A percentile compares a stretch with the other conserved stretches of the same genome.
These are phyloP conservation scores for Hippasteria phrygiana DNA, from an alignment of 53 echinoderm and acorn worm species.

Conservation along the genomic window DNA sequence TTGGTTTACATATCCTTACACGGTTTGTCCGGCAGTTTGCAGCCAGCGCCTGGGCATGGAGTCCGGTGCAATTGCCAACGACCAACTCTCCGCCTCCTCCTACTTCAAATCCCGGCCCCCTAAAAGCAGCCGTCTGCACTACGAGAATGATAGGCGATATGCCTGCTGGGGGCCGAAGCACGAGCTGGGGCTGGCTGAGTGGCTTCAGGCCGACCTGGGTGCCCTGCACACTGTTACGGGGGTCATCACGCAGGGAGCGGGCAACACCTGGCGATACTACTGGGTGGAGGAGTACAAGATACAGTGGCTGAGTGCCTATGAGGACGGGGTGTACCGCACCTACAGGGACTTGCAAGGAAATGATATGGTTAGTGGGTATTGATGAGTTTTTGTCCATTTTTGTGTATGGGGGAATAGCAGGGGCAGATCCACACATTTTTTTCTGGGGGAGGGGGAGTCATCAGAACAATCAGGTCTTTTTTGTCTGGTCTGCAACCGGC, in stretches of 20 bases:
- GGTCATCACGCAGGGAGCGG: constrained; percentile 84
- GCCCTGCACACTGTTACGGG: constrained; percentile 78
- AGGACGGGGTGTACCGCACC: constrained; percentile 43
- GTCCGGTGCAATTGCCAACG: constrained; percentile 68
- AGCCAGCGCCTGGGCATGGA: constrained; percentile 83
- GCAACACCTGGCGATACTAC: constrained; percentile 41
- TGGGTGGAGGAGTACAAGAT: constrained; percentile 73
- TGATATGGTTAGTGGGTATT: constrained; percentile 62
- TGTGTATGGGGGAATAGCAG: too few species aligned
- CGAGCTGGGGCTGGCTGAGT: constrained; percentile 65
- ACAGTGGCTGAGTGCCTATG: constrained; percentile 35
- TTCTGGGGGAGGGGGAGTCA: too few species aligned
- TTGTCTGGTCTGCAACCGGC: too few species aligned
- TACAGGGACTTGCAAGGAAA: constrained; percentile 69
- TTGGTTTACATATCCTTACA: background rate
- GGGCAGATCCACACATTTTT: too few species aligned
- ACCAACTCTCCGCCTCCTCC: constrained; percentile 66
- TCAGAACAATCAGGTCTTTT: too few species aligned
- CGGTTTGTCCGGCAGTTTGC: constrained; percentile 65
- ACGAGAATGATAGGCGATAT: background rate
- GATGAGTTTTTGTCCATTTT: background rate
- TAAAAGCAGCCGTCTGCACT: constrained; percentile 72
- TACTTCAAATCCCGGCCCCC: background rate
- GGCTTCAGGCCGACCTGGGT: constrained; percentile 74
- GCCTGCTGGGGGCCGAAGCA: constrained; percentile 75